Percentiles rank a stretch among this genome's conserved stretches.
Evolutionary conservation across 2,888 invertebrate species (phyloP).

Genomic region (Vandiemenella viatica): DNA sequence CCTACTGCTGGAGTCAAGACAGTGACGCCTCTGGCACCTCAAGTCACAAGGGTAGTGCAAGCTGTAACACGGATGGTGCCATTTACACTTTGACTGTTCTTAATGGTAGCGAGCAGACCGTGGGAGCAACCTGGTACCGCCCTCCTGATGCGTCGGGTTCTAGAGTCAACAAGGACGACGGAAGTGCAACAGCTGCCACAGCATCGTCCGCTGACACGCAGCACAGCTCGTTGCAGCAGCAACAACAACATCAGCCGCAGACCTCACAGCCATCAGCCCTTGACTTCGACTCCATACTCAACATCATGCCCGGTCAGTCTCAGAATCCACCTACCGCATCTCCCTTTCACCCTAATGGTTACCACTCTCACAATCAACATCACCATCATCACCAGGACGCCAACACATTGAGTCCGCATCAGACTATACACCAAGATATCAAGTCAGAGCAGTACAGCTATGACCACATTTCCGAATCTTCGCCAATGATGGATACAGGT

Average conservation of each 20-base stretch:
- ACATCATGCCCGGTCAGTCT: conserved; percentile 42
- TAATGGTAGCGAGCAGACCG: conserved; percentile 46
- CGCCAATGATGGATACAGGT: no score
- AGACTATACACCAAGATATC: no score
- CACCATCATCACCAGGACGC: conserved; percentile 25
- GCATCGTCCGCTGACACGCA: conserved; percentile 3
- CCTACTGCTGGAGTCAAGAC: conserved; percentile 64
- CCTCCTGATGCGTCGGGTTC: conserved; percentile 38
- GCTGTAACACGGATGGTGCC: conserved; percentile 55
- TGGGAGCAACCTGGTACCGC: conserved; percentile 30
- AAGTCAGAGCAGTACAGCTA: no score
- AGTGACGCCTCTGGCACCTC: conserved; percentile 33
- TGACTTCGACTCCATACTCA: conserved; percentile 67
- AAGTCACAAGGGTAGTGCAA: neutral
- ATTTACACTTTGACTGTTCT: conserved; percentile 78
- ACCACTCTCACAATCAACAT: conserved; percentile 22
- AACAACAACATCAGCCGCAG: no score
- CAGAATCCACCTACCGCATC: conserved; percentile 17
- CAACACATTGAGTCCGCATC: no score
- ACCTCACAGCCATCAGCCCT: no score
- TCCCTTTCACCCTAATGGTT: conserved; percentile 6
- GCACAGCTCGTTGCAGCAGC: neutral
- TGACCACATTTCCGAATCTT: no score
- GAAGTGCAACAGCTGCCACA: conserved; percentile 38
- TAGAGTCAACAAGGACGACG: no score